Base-by-base conservation (phyloP, 2,888 invertebrate species). In the Timema podura region DNA sequence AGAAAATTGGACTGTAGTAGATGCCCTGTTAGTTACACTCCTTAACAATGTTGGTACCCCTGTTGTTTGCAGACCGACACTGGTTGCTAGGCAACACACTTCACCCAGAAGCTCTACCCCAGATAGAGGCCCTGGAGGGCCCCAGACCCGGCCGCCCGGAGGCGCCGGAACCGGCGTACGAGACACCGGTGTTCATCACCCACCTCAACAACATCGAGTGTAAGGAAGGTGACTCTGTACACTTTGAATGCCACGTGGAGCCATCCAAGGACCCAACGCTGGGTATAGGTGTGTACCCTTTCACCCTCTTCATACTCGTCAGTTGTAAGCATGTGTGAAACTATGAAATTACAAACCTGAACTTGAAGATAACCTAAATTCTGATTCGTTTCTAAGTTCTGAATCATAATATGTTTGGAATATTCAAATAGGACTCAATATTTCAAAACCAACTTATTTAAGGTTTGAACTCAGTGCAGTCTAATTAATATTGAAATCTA, bases 201-300 rank as follows among this genome's bases (percentile, higher is more conserved):
- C 96, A 96, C 80, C 84, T 97, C 72, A 95, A 95, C 78, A 95
- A 96, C 78, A 91, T 96, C 64, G 89, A 94, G 76, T 92, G 93
- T 78, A 88, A 88, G 75, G 96, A 96, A 84, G 91, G 91, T 65
- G 94, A 95, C 67, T 92, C 89, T 76, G 92, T 90, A 74, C 94
- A 93, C 82, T 96, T 96, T 76, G 93, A 95, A 81, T 95, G 95
- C 79, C 91, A 91, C 77, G 95, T 96, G 5, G 95, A 96, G 80
- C 96, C 96, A 45, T 91, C 93, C 6, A 91, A 92, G 79, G 96
- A 96, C 81, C 95, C 95, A 6, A 95, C 93, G 1, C 88, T 96
- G 82, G 88, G 89, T 78, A 91, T 95, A 75, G 83, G 81, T 81
- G 73, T 75, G 77, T 72, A 44, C 61, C 30, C 48, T 13, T 30